Evolutionary conservation across 2,888 invertebrate species (phyloP).

Genomic region (Aphrophora alni): DNA sequence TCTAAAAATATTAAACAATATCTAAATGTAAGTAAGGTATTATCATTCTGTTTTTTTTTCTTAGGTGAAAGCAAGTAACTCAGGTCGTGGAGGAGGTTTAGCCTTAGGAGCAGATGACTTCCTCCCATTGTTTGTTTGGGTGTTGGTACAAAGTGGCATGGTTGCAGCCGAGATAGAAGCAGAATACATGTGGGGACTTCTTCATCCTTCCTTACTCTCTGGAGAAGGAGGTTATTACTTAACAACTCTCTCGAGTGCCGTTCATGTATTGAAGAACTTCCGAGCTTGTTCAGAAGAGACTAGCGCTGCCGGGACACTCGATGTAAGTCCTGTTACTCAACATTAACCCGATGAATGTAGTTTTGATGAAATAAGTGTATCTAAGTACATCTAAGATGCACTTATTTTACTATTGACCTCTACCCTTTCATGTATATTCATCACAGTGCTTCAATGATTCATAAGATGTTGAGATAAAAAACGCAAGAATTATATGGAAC

Average conservation of each 20-base stretch:
- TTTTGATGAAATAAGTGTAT: not conserved
- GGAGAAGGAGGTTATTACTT: constrained; percentile 96
- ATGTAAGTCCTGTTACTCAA: constrained; percentile 54
- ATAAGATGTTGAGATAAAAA: no score
- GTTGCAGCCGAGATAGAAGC: constrained; percentile 95
- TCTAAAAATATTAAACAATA: no score
- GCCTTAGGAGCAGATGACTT: constrained; percentile 86
- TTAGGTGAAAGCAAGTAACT: constrained; percentile 73
- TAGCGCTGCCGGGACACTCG: constrained; percentile 56
- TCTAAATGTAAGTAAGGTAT: no score
- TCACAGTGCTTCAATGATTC: no score
- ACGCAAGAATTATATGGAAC: no score
- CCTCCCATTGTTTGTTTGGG: constrained; percentile 90
- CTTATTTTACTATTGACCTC: not conserved
- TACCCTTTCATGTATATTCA: no score
- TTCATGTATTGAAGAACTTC: constrained; percentile 82
- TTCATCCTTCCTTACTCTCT: constrained; percentile 88
- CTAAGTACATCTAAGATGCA: not conserved
- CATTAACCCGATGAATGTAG: not conserved
- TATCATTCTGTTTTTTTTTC: no score
- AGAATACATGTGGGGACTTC: constrained; percentile 91
- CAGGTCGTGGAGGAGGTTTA: constrained; percentile 58
- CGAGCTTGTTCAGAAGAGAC: constrained; percentile 53
- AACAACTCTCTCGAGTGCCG: constrained; percentile 91
- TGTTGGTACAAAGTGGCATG: constrained; percentile 86